These are phyloP conservation scores for Microtus richardsoni DNA, from an alignment of 2,113 vertebrate genomes.

Conservation along the genomic window DNA sequence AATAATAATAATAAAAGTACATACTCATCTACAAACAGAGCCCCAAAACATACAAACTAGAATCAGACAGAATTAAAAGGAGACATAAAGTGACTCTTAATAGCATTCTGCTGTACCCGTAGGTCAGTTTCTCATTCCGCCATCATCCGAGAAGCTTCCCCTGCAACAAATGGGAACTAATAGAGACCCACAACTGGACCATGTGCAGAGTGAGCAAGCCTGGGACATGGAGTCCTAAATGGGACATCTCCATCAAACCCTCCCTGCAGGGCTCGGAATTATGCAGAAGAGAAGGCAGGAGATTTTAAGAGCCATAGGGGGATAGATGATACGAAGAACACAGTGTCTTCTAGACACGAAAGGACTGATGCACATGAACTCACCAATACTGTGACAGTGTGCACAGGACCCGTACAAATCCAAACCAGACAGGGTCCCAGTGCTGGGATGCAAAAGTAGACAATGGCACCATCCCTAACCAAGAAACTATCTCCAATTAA, in stretches of 20 bases:
- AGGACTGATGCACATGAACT: background rate
- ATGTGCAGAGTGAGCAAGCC: background rate
- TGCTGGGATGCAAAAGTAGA: too few species aligned
- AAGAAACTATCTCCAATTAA: background rate
- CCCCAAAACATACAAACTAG: background rate
- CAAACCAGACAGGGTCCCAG: too few species aligned
- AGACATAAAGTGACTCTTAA: background rate
- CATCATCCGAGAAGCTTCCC: background rate
- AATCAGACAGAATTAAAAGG: background rate
- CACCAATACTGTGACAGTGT: background rate
- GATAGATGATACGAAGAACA: background rate
- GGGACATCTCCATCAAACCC: background rate
- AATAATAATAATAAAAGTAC: background rate
- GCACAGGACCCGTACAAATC: background rate
- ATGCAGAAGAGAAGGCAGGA: background rate
- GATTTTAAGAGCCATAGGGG: background rate
- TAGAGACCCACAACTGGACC: background rate
- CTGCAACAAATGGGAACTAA: background rate
- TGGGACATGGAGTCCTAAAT: background rate
- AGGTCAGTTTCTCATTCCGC: background rate
- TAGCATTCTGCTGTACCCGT: background rate
- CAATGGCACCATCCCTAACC: background rate
- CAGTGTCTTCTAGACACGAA: background rate
- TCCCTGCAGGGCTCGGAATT: background rate
- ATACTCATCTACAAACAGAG: slow-evolving; percentile 14